These are phyloP conservation scores for Cichladusa arquata DNA, from an alignment of 2,113 vertebrate species.

Conservation along the genomic window DNA sequence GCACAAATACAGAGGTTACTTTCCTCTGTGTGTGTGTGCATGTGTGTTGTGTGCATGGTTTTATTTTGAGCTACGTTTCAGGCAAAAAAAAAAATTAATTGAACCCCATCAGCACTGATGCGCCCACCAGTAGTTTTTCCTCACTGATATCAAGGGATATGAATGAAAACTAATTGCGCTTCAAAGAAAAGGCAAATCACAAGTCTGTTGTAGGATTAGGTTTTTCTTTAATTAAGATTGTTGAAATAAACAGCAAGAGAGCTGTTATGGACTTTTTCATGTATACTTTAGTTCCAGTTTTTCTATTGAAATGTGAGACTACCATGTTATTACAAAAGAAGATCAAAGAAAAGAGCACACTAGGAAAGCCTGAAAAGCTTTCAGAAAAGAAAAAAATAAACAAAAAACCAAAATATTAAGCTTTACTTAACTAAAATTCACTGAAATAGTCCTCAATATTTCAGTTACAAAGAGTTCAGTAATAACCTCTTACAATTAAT, in stretches of 20 bases:
- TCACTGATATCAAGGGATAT: conserved; percentile 69
- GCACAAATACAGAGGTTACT: conserved; percentile 57
- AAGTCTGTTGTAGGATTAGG: conserved; percentile 57
- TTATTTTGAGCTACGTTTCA: conserved; percentile 65
- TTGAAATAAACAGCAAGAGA: conserved; percentile 62
- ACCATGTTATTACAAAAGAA: conserved; percentile 50
- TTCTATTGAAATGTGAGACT: conserved; percentile 62
- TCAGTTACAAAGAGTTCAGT: neutral
- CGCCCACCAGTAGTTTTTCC: conserved; percentile 43
- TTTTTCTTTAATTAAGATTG: conserved; percentile 65
- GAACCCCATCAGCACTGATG: conserved; percentile 52
- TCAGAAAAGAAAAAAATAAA: neutral
- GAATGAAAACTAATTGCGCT: conserved; percentile 77
- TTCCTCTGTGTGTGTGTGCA: neutral
- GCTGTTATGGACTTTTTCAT: conserved; percentile 49
- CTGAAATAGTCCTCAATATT: conserved; percentile 47
- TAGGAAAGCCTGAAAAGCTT: conserved; percentile 34
- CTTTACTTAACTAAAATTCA: conserved; percentile 16
- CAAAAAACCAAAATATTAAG: neutral
- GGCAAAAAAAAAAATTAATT: conserved; percentile 57
- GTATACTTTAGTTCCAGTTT: conserved; percentile 65
- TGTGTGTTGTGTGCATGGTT: neutral
- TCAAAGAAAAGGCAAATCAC: conserved; percentile 59
- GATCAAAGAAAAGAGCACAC: conserved; percentile 44
- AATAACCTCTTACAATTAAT: conserved; percentile 23